phyloP scores from a whole-genome alignment of 2,888 invertebrate species.

The Oscheius myriophilus region DNA sequence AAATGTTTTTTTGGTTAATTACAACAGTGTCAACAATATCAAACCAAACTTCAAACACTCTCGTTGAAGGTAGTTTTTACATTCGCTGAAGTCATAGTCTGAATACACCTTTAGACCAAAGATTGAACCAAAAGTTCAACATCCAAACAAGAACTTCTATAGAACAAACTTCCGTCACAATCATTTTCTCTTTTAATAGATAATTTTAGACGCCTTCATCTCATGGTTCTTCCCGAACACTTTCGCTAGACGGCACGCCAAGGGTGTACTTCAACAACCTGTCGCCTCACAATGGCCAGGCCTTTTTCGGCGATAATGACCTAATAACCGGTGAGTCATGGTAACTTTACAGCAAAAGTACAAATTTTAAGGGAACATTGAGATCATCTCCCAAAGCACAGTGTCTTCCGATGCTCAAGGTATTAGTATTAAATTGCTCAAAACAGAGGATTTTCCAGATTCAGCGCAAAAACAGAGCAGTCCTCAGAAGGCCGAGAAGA shows the following conservation, averaged over 20 bases:
- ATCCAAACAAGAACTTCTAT: too few species aligned
- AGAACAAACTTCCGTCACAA: too few species aligned
- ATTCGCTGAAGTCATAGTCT: too few species aligned
- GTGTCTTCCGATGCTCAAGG: slow-evolving; percentile 8
- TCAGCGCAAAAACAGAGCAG: slow-evolving; percentile 19
- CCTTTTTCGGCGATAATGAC: slow-evolving; percentile 59
- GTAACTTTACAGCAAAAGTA: neutral
- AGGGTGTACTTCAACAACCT: slow-evolving; percentile 38
- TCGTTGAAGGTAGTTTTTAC: too few species aligned
- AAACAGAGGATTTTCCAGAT: slow-evolving; percentile 2
- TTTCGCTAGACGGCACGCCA: slow-evolving; percentile 43
- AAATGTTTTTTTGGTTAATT: too few species aligned
- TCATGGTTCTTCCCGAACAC: slow-evolving; percentile 36
- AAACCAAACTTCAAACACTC: too few species aligned
- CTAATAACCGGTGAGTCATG: slow-evolving; percentile 15
- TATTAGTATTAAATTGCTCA: neutral
- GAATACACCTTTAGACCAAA: too few species aligned
- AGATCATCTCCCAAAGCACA: slow-evolving; percentile 17
- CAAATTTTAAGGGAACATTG: slow-evolving; percentile 19
- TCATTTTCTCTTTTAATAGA: too few species aligned
- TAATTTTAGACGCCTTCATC: slow-evolving; percentile 43
- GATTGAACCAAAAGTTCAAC: too few species aligned
- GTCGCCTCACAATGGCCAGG: slow-evolving; percentile 46
- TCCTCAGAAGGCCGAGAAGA: slow-evolving; percentile 20
- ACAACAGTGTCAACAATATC: too few species aligned